A percentile compares a stretch with the other conserved stretches of the same genome.
Evolutionary conservation across 2,888 invertebrate species (phyloP).

Genomic region (Polydrusus tereticollis): DNA sequence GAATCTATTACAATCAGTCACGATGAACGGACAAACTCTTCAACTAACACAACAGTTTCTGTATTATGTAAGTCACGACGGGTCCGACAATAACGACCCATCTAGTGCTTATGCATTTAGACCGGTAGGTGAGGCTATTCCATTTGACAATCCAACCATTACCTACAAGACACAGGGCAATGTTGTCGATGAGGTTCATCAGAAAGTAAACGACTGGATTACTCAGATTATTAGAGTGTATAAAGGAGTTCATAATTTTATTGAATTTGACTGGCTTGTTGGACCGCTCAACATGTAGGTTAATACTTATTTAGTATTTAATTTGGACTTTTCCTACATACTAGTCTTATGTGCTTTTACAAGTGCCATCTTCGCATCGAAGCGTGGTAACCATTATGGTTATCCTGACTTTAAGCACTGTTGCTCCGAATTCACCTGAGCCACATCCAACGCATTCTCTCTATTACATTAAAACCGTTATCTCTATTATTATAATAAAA

Average conservation of each 20-base stretch:
- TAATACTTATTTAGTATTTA: too few relatives aligned
- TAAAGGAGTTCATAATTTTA: slow-evolving; percentile 69
- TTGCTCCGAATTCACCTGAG: too few relatives aligned
- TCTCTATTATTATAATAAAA: too few relatives aligned
- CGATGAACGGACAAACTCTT: slow-evolving; percentile 65
- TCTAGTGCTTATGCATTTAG: slow-evolving; percentile 95
- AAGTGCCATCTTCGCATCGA: too few relatives aligned
- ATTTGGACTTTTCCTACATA: too few relatives aligned
- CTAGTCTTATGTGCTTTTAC: too few relatives aligned
- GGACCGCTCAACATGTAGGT: slow-evolving; percentile 79
- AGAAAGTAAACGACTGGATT: slow-evolving; percentile 77
- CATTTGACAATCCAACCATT: slow-evolving; percentile 43
- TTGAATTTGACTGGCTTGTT: slow-evolving; percentile 82
- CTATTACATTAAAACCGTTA: too few relatives aligned
- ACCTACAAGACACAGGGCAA: slow-evolving; percentile 43
- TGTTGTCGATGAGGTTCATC: slow-evolving; percentile 72
- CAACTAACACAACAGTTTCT: slow-evolving; percentile 74
- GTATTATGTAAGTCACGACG: slow-evolving; percentile 78
- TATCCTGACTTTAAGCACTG: too few relatives aligned
- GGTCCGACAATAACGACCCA: slow-evolving; percentile 74
- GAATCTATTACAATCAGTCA: slow-evolving; percentile 71
- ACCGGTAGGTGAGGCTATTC: slow-evolving; percentile 65
- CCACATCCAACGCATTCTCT: too few relatives aligned
- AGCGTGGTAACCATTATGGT: too few relatives aligned
- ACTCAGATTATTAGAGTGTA: slow-evolving; percentile 80